Percentiles rank a stretch among this genome's conserved stretches.
Conservation (phyloP, 2,888 invertebrate genomes). For the Drosophila paranaensis region DNA sequence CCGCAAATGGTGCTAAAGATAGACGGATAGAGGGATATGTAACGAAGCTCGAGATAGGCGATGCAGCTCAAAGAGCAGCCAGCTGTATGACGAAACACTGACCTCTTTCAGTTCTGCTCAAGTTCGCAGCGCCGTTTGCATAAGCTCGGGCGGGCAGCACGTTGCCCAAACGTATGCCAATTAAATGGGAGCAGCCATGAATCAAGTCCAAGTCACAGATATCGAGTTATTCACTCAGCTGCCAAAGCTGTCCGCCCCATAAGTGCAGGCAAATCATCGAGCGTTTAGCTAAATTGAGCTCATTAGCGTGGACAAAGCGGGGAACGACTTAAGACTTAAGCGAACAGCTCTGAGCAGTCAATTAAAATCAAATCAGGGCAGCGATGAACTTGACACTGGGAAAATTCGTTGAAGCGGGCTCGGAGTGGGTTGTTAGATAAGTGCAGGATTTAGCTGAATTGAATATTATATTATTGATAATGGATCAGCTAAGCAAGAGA, state of each 20-base stretch:
- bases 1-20: slow-evolving; percentile 44
- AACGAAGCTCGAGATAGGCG: background rate
- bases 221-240: slow-evolving; percentile 15
- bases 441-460: too few relatives aligned
- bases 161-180: slow-evolving; percentile 21
- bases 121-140: slow-evolving; percentile 61
- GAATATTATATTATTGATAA: too few relatives aligned
- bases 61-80: background rate
- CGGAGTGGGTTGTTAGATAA: background rate
- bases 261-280: slow-evolving; percentile 31
- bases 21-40: slow-evolving; percentile 8
- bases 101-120: slow-evolving; percentile 27
- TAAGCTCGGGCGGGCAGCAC: slow-evolving; percentile 46
- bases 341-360: slow-evolving; percentile 12
- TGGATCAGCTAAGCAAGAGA: too few relatives aligned
- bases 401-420: background rate
- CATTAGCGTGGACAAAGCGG: slow-evolving; percentile 40
- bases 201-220: background rate
- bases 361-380: slow-evolving; percentile 45
- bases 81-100: slow-evolving; percentile 21
- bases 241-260: slow-evolving; percentile 37
- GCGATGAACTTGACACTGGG: slow-evolving; percentile 17
- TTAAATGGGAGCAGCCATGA: slow-evolving; percentile 16
- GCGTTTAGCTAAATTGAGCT: slow-evolving; percentile 39
- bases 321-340: slow-evolving; percentile 9